phyloP scores from a whole-genome alignment of 2,888 invertebrate species.

The Drosophila fungiperda region DNA sequence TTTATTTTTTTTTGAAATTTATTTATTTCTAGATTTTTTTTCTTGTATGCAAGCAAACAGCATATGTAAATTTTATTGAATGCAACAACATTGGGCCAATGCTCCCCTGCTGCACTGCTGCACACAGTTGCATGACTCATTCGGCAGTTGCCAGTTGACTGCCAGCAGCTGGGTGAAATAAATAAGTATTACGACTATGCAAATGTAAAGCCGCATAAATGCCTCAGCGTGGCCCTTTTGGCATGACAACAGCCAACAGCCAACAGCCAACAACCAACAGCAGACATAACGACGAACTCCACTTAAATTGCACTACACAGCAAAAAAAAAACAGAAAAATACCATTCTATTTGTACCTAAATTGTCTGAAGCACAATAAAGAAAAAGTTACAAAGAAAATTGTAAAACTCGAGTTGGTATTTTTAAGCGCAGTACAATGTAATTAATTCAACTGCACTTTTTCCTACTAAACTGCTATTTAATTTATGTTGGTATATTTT shows the following conservation, averaged over 20 bases:
- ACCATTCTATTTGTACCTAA: neutral
- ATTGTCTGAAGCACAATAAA: neutral
- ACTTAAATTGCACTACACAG: conserved; percentile 39
- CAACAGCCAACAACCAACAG: conserved; percentile 31
- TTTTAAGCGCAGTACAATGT: neutral
- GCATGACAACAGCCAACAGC: conserved; percentile 54
- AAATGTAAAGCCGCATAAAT: conserved; percentile 78
- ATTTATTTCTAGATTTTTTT: neutral
- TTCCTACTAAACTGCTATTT: neutral
- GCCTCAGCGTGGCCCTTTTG: conserved; percentile 51
- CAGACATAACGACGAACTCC: conserved; percentile 58
- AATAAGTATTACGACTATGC: conserved; percentile 65
- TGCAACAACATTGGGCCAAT: conserved; percentile 40
- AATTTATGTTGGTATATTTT: neutral
- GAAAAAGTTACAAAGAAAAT: neutral
- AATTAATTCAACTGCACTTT: neutral
- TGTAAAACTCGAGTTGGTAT: neutral
- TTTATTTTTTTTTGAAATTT: neutral
- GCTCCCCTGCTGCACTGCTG: conserved; percentile 22
- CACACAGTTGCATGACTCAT: conserved; percentile 33
- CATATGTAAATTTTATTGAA: conserved; percentile 37
- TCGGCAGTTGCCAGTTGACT: conserved; percentile 2
- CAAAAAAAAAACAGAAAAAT: neutral
- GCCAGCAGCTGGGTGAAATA: conserved; percentile 38
- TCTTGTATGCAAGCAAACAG: conserved; percentile 13